A percentile compares a stretch with the other conserved stretches of the same genome.
Conservation (phyloP, 2,888 invertebrate genomes). For the Choreutis nemorana region DNA sequence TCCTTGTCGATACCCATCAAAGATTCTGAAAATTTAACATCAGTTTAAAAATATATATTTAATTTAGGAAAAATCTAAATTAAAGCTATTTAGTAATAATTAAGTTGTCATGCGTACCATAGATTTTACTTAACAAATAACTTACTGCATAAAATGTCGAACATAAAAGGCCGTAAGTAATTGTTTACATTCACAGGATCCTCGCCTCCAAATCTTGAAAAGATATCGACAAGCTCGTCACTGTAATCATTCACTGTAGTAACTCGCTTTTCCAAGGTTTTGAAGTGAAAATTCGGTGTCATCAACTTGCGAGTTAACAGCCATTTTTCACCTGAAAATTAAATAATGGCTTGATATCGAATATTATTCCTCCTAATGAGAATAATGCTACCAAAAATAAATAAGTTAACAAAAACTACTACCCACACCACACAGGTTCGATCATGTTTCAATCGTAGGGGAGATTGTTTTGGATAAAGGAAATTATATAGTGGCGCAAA, state of each 20-base stretch:
- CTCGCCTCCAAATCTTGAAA: slow-evolving; percentile 13
- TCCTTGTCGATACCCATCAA: slow-evolving; percentile 20
- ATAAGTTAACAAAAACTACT: too few relatives aligned
- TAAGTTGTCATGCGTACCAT: too few relatives aligned
- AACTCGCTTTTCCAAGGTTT: slow-evolving; percentile 17
- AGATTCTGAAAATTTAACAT: slow-evolving; percentile 14
- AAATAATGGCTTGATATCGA: too few relatives aligned
- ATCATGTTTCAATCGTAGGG: too few relatives aligned
- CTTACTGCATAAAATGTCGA: slow-evolving; percentile 21
- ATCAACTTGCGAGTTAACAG: slow-evolving; percentile 20
- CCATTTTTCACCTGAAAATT: slow-evolving; percentile 20
- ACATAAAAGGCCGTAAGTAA: slow-evolving; percentile 22
- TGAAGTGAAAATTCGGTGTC: slow-evolving; percentile 20
- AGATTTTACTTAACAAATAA: too few relatives aligned
- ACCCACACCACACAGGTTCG: too few relatives aligned
- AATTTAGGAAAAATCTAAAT: background rate
- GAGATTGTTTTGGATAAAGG: too few relatives aligned
- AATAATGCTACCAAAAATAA: too few relatives aligned
- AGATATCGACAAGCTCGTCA: slow-evolving; percentile 15
- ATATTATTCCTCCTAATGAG: too few relatives aligned
- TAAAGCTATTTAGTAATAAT: background rate
- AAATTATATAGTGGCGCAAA: too few relatives aligned
- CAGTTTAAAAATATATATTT: background rate
- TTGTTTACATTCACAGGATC: slow-evolving; percentile 17
- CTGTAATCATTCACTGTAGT: slow-evolving; percentile 16